A percentile compares a stretch with the other conserved stretches of the same genome.
phyloP scores from a whole-genome alignment of 2,888 invertebrate species.

The Nephrotoma flavescens region DNA sequence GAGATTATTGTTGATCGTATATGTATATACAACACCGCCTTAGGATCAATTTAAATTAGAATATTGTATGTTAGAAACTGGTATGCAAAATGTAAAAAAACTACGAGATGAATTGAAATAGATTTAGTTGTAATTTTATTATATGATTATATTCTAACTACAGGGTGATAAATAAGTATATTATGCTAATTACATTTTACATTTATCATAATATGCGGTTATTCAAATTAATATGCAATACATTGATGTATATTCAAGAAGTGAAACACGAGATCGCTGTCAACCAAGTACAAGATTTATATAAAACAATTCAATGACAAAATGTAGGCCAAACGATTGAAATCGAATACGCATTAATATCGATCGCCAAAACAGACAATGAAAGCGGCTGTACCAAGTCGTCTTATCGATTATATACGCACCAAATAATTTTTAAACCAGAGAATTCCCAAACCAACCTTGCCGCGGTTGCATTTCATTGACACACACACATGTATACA shows the following conservation, averaged over 20 bases:
- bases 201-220: background rate
- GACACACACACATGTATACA: background rate
- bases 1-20: background rate
- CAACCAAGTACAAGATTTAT: background rate
- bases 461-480: background rate
- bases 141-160: background rate
- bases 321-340: background rate
- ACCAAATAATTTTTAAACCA: background rate
- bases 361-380: background rate
- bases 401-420: background rate
- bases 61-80: background rate
- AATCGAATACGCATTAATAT: background rate
- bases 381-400: background rate
- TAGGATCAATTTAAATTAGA: background rate
- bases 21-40: background rate
- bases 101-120: background rate
- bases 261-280: background rate
- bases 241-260: background rate
- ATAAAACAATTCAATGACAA: background rate
- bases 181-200: background rate
- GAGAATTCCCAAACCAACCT: background rate
- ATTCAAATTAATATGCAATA: background rate
- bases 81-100: background rate
- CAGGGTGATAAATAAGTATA: background rate
- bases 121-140: background rate